Evolutionary conservation across 1,140 invertebrate species (phyloP).

Genomic region (Doryteuthis pealeii): DNA sequence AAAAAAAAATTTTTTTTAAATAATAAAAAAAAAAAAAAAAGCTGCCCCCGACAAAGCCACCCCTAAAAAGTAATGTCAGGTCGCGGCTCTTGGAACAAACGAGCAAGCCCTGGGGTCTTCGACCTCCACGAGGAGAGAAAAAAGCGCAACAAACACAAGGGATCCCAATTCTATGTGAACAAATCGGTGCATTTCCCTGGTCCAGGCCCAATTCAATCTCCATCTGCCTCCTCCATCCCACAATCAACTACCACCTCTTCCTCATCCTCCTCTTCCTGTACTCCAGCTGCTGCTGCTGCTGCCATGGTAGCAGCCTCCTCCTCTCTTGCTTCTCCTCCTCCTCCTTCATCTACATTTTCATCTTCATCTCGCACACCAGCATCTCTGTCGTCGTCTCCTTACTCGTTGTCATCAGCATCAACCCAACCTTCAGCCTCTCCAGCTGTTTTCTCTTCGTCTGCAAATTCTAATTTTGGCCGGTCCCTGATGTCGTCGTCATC

Average conservation of each 20-base stretch:
- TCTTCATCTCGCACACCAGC: too few relatives aligned
- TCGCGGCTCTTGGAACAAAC: conserved; percentile 6
- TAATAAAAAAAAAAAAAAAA: too few relatives aligned
- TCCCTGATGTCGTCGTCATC: neutral
- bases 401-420: too few relatives aligned
- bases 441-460: neutral
- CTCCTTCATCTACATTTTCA: too few relatives aligned
- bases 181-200: neutral
- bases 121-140: neutral
- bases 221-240: neutral
- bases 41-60: too few relatives aligned
- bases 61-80: neutral
- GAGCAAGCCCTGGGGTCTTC: neutral
- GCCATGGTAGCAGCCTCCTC: too few relatives aligned
- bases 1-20: too few relatives aligned
- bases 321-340: too few relatives aligned
- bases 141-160: neutral
- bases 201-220: neutral
- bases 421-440: neutral
- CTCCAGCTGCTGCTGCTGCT: too few relatives aligned
- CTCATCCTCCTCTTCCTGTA: neutral
- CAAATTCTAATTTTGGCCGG: neutral
- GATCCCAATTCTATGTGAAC: neutral
- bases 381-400: too few relatives aligned
- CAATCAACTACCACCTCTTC: neutral